phyloP scores from a whole-genome alignment of 2,888 invertebrate genomes.

The Timema cristinae region DNA sequence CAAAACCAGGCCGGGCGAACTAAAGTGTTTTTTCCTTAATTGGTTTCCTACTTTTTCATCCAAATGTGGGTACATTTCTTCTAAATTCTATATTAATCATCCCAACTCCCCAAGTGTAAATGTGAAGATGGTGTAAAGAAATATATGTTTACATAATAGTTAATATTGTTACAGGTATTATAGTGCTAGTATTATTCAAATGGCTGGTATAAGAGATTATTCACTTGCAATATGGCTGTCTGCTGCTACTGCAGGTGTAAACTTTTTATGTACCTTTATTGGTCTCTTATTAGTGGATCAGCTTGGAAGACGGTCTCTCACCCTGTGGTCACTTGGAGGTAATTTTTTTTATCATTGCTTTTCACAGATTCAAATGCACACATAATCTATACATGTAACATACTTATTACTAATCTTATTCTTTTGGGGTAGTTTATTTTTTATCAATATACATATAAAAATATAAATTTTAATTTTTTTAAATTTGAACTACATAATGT shows the following conservation, averaged over 20 bases:
- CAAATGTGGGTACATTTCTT: too few relatives aligned
- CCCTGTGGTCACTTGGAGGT: conserved; percentile 29
- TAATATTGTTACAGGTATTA: conserved; percentile 46
- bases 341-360: background rate
- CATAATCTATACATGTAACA: too few relatives aligned
- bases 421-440: too few relatives aligned
- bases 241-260: conserved; percentile 44
- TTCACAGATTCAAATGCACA: too few relatives aligned
- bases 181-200: conserved; percentile 48
- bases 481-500: background rate
- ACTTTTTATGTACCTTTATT: conserved; percentile 48
- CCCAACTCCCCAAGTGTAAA: too few relatives aligned
- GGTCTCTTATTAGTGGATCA: conserved; percentile 49
- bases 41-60: too few relatives aligned
- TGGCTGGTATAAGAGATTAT: conserved; percentile 40
- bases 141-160: background rate
- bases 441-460: background rate
- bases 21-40: too few relatives aligned
- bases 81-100: too few relatives aligned
- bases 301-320: conserved; percentile 43
- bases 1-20: too few relatives aligned
- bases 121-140: background rate
- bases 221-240: conserved; percentile 48
- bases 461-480: conserved; percentile 5
- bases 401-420: too few relatives aligned